A percentile compares a stretch with the other conserved stretches of the same genome.
These are phyloP conservation scores for Natrix natrix DNA, from an alignment of 2,797 vertebrate genomes.

Conservation along the genomic window DNA sequence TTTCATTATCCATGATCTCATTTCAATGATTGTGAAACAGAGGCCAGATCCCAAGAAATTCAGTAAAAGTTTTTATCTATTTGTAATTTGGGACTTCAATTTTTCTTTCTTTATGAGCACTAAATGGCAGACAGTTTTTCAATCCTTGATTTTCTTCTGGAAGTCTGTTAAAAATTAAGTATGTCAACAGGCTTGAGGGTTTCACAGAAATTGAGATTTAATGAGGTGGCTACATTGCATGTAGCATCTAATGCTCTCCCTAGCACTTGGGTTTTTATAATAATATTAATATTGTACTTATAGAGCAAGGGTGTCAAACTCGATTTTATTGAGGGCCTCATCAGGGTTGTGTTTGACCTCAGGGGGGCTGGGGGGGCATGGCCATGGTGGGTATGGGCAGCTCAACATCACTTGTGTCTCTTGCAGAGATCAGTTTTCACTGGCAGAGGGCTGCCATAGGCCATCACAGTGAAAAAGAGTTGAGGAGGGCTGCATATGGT, in stretches of 20 bases:
- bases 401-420: too few relatives aligned
- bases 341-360: too few relatives aligned
- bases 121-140: background rate
- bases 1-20: background rate
- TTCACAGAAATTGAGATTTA: background rate
- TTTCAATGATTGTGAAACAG: background rate
- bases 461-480: too few relatives aligned
- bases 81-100: background rate
- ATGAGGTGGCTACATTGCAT: background rate
- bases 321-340: too few relatives aligned
- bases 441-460: too few relatives aligned
- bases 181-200: background rate
- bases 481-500: too few relatives aligned
- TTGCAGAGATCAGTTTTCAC: too few relatives aligned
- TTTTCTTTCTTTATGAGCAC: background rate
- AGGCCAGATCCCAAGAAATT: background rate
- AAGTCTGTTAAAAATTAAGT: background rate
- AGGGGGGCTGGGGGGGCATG: fast-evolving
- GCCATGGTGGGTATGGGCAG: too few relatives aligned
- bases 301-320: background rate
- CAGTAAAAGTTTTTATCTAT: background rate
- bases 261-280: background rate
- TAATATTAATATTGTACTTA: background rate
- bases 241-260: background rate
- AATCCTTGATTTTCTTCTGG: background rate